A percentile compares a stretch with the other conserved stretches of the same genome.
phyloP scores from a whole-genome alignment of 2,797 vertebrate species.

The Harpagifer antarcticus region DNA sequence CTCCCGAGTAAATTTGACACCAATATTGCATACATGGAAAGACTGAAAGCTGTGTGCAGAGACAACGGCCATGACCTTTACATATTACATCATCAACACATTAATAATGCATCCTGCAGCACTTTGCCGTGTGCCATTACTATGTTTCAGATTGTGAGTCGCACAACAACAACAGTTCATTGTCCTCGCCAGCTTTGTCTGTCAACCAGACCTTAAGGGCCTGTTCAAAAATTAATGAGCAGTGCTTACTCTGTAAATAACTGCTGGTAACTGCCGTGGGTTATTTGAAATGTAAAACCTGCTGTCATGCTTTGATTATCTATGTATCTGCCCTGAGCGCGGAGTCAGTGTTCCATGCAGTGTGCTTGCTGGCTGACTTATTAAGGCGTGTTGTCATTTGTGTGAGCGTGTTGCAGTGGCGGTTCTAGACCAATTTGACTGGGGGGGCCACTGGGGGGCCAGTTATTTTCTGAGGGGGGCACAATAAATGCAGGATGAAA shows the following conservation, averaged over 20 bases:
- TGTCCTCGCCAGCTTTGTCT: conserved; percentile 79
- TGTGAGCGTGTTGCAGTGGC: conserved; percentile 43
- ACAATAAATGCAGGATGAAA: too few species aligned
- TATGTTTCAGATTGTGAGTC: conserved; percentile 76
- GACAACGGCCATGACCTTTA: conserved; percentile 79
- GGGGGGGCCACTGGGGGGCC: too few species aligned
- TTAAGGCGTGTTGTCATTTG: conserved; percentile 58
- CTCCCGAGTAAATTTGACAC: conserved; percentile 10
- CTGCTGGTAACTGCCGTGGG: conserved; percentile 81
- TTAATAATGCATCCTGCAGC: conserved; percentile 85
- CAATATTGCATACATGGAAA: conserved; percentile 17
- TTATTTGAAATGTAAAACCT: conserved; percentile 87
- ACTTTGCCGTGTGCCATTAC: conserved; percentile 80
- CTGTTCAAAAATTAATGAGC: conserved; percentile 86
- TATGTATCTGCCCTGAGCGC: conserved; percentile 77
- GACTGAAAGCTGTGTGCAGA: conserved; percentile 45
- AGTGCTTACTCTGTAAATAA: conserved; percentile 86
- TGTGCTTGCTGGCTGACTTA: conserved; percentile 66
- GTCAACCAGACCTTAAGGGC: conserved; percentile 84
- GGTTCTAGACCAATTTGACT: too few species aligned
- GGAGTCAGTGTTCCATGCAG: conserved; percentile 56
- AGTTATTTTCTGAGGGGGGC: too few species aligned
- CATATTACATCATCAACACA: conserved; percentile 79
- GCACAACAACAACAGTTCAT: conserved; percentile 77
- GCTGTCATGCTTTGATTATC: conserved; percentile 84